Conservation (phyloP, 2,797 vertebrate genomes). For the Mus minutoides region DNA sequence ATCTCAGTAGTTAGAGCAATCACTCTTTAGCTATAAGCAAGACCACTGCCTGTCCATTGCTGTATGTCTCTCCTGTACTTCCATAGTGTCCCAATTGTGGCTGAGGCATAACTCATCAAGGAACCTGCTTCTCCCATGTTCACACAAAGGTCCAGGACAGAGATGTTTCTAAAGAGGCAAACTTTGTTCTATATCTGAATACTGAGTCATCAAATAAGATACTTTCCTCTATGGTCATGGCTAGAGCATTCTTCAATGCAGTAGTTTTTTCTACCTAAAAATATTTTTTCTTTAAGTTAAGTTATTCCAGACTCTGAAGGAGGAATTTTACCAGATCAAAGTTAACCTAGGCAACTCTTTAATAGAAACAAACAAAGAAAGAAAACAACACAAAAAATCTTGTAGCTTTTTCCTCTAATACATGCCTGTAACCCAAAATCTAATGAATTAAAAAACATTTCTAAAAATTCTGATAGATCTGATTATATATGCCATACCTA, state of each 20-base stretch:
- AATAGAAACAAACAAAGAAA: neutral
- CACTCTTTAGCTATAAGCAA: neutral
- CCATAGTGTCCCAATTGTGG: neutral
- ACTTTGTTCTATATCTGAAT: no score
- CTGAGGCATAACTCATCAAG: neutral
- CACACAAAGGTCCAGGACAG: neutral
- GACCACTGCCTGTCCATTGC: rapidly evolving
- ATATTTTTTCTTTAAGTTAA: neutral
- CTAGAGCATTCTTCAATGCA: neutral
- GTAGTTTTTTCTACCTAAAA: neutral
- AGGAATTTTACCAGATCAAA: neutral
- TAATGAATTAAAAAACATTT: neutral
- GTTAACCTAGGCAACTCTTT: neutral
- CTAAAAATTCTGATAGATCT: neutral
- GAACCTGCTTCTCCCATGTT: neutral
- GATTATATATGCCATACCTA: neutral
- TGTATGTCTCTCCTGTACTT: neutral
- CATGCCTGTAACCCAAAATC: neutral
- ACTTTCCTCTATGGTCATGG: neutral
- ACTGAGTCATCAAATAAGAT: neutral
- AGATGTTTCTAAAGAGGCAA: no score
- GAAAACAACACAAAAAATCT: neutral
- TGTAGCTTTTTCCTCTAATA: neutral
- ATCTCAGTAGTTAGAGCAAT: neutral
- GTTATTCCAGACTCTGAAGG: neutral